Base-by-base conservation (phyloP, 53 echinoderm and acorn worm species). In the Stichopus horrens region DNA sequence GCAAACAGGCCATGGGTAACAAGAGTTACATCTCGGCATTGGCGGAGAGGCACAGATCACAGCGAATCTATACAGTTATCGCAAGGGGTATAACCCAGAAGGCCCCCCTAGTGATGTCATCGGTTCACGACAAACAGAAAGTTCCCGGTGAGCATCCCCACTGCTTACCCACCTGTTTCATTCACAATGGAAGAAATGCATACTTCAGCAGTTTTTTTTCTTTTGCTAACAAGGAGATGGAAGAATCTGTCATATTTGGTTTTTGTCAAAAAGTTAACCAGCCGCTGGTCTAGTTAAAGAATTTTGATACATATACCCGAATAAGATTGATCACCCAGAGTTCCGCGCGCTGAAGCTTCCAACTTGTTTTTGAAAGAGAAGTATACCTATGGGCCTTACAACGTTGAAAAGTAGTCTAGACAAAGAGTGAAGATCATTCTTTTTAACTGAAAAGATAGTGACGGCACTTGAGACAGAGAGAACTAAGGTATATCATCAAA, bases 61-160 rank as follows among this genome's bases (percentile, higher is more conserved):
- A 37, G 37, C 22, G 19, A 6, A 74, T 4, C 7, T 20, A 37
- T 21, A 11, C 14, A 18, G 37, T 37, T 71, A 7, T 71, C 4
- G 19, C 71, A 71, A 16, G 37, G 18, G 71, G 71, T 71, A 18
- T 71, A 7, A 16, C 56, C 58, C 13, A 81, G 6, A 81, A 81
- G 58, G 81, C 57, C 71, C 81, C 55, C 81, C 57, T 56, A 57
- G 81, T 57, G 56, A 81, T 81, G 81, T 81, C 81, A 81, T 81
- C 81, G 56, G 81, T 19, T 81, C 58, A 58, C 21, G 58, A 81
- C 81, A 56, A 55, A 57, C 57, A 19, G 57, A 18, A 56, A 57
- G n/a, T 81, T 13, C 56, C 4, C 7, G 23, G 81, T 57, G 81
- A 81, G 58, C 81, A 56, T 56, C 58, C 21, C 58, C 56, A 58